Evolutionary conservation across 2,797 vertebrate genomes (phyloP).

Genomic region (Mallotus villosus): DNA sequence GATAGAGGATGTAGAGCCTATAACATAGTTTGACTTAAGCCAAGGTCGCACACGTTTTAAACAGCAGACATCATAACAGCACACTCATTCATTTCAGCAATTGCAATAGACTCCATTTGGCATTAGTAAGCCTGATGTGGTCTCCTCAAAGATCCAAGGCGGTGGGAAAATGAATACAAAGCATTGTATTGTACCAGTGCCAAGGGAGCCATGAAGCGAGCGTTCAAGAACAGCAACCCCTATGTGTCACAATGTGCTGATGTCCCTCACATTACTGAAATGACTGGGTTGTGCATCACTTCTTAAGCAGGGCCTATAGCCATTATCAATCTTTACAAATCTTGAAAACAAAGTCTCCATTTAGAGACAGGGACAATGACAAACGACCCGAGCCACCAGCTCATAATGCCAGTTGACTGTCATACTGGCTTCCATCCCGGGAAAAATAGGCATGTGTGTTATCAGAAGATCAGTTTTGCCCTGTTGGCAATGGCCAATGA

Average conservation of each 20-base stretch:
- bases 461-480: slow-evolving; percentile 62
- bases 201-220: slow-evolving; percentile 49
- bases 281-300: slow-evolving; percentile 69
- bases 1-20: too few species aligned
- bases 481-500: slow-evolving; percentile 43
- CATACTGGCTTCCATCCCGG: slow-evolving; percentile 61
- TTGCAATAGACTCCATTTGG: slow-evolving; percentile 29
- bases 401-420: slow-evolving; percentile 73
- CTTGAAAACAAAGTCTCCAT: slow-evolving; percentile 75
- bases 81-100: neutral
- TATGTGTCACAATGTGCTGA: slow-evolving; percentile 62
- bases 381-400: slow-evolving; percentile 67
- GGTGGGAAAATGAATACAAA: slow-evolving; percentile 51
- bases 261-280: slow-evolving; percentile 65
- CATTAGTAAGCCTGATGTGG: slow-evolving; percentile 27
- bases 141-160: slow-evolving; percentile 41
- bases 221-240: slow-evolving; percentile 48
- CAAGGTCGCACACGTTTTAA: neutral
- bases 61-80: neutral
- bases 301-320: slow-evolving; percentile 63
- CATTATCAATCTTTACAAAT: slow-evolving; percentile 74
- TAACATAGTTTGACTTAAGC: neutral
- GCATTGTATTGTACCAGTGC: slow-evolving; percentile 52
- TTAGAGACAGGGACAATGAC: slow-evolving; percentile 73
- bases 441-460: slow-evolving; percentile 55